These are phyloP conservation scores for Girardinichthys multiradiatus DNA, from an alignment of 2,113 vertebrate species.

Conservation along the genomic window DNA sequence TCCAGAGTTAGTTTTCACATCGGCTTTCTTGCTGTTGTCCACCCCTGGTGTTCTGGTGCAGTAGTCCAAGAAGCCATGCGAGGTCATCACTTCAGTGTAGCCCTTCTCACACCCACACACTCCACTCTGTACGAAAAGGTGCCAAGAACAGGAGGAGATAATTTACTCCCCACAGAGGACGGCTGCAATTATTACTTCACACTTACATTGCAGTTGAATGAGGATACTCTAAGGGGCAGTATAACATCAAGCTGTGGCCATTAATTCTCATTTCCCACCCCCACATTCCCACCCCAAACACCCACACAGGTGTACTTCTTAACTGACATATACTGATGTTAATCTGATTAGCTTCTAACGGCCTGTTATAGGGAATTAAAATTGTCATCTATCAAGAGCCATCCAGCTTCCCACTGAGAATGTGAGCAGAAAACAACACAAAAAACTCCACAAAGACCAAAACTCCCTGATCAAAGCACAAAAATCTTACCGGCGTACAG, in stretches of 20 bases:
- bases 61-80: constrained; percentile 95
- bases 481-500: constrained; percentile 91
- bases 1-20: constrained; percentile 92
- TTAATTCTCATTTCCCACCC: constrained; percentile 25
- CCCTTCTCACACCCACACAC: constrained; percentile 95
- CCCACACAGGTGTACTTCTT: constrained; percentile 14
- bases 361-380: constrained; percentile 42
- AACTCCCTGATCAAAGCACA: constrained; percentile 20
- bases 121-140: constrained; percentile 81
- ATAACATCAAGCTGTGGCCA: constrained; percentile 43
- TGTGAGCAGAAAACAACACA: constrained; percentile 14
- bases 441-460: constrained; percentile 14
- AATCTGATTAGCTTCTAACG: constrained; percentile 42
- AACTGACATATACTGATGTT: constrained; percentile 28
- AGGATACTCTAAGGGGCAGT: constrained; percentile 67
- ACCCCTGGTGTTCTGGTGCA: constrained; percentile 93
- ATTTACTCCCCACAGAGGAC: constrained; percentile 32
- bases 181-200: constrained; percentile 11
- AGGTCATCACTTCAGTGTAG: constrained; percentile 95
- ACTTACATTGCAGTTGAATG: constrained; percentile 52
- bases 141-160: constrained; percentile 10
- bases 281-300: neutral
- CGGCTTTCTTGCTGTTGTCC: constrained; percentile 94
- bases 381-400: constrained; percentile 49
- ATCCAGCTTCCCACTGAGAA: constrained; percentile 9